Evolutionary conservation across 23 tunicate genomes (phyloP), one percentile per base, ranked within the genome.

Genomic region (Halocynthia aurantium): DNA sequence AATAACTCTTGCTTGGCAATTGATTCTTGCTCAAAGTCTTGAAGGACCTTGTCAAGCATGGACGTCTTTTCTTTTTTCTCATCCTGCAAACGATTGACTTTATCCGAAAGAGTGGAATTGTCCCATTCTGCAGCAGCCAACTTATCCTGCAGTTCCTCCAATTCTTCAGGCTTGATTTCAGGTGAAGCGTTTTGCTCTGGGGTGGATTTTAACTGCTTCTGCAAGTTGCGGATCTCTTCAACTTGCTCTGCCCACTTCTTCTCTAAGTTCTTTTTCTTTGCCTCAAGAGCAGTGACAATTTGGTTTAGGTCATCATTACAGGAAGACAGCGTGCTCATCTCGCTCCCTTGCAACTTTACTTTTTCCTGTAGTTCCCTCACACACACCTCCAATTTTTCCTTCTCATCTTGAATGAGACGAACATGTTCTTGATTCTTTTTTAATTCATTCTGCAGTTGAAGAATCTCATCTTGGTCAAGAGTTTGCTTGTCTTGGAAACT

Each of bases 251-350:
- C 68, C 10, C 84, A 51, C 6, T 54, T 80, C 64, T 80, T 84
- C 77, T 90, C 85, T 75, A 90, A 56, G 65, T 76, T 84, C 76
- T 71, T 73, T 17, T 31, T 77, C 52, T 50, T 56, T 15, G 74
- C 21, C 71, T 90, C 96, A 66, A 84, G 63, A n/a, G 89, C 89
- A 11, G 85, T 53, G n/a, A 82, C 89, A 83, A 84, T 90, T 53
- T 84, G 89, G 67, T 84, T 84, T 80, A 90, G 72, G 73, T 90
- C 96, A 7, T 77, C 70, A 60, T 88, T 88, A 66, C 94, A 88
- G 12, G 94, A 77, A 50, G 83, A 76, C 80, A 88, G 55, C 8
- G 94, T 88, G 10, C 52, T 8, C 20, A 88, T 61, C 51, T 90
- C 87, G 10, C 22, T 60, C 49, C 67, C 64, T 10, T 84, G 53